phyloP scores from a whole-genome alignment of 2,113 vertebrate species.

The Psittacus erithacus region DNA sequence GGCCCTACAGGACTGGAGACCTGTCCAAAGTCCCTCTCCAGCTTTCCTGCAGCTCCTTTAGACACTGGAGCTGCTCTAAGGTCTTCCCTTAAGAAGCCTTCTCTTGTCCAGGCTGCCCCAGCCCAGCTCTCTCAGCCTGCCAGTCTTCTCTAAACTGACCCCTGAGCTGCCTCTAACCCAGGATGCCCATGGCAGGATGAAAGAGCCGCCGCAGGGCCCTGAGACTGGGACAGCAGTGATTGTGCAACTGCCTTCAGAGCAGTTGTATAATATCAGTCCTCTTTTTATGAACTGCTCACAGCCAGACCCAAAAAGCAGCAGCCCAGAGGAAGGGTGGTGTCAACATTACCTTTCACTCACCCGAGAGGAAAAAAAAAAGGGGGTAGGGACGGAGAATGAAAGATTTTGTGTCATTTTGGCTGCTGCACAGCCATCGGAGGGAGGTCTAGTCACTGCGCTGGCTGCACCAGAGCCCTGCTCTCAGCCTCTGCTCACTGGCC shows the following conservation, averaged over 20 bases:
- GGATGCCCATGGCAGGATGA: not conserved
- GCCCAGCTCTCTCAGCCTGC: too few species aligned
- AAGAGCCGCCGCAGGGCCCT: not conserved
- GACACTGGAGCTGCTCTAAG: too few species aligned
- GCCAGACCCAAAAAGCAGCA: constrained; percentile 8
- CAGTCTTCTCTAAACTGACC: not conserved
- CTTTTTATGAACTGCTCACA: not conserved
- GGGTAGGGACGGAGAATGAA: not conserved
- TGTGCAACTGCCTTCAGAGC: not conserved
- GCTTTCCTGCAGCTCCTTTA: too few species aligned
- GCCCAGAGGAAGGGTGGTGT: constrained; percentile 65
- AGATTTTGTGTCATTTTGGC: not conserved
- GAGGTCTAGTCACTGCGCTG: not conserved
- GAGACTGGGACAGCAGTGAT: not conserved
- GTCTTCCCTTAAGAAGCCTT: too few species aligned
- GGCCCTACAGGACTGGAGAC: too few species aligned
- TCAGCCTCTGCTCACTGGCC: not conserved
- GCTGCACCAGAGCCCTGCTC: not conserved
- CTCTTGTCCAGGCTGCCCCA: too few species aligned
- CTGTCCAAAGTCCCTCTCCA: too few species aligned
- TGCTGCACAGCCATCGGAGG: not conserved
- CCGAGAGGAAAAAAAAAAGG: not conserved
- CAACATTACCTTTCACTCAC: constrained; percentile 51
- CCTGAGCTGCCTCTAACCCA: not conserved
- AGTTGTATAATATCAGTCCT: constrained; percentile 19